Evolutionary conservation across 1,140 invertebrate species (phyloP), one percentile per base, ranked within the genome.

Genomic region (Pogonomyrmex californicus): DNA sequence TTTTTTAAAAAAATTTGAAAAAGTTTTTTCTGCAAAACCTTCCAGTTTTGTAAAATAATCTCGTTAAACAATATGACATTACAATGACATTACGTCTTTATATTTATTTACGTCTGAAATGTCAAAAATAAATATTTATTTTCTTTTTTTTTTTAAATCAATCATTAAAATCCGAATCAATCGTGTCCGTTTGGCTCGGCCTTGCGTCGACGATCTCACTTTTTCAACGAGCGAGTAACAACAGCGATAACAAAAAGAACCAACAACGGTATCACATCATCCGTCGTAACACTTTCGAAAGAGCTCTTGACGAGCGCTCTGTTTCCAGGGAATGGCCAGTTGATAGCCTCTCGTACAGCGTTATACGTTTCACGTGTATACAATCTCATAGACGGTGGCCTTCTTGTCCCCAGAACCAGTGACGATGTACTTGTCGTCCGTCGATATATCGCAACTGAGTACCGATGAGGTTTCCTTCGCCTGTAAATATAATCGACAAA

Each of bases 361-460:
- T 12, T 6, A 41, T 49, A 68, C 65, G 41, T 68, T 41, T 68
- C 65, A 68, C 49, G 49, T 23, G 96, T 99, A 99, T 92, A 99
- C 98, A 88, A 99, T 99, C 97, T 99, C 99, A 95, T 99, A 99
- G 75, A 99, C 97, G 82, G 99, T 99, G 76, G 99, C 99, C 95
- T 99, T 99, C 96, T 99, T 99, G 95, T 99, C 99, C 60, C 99
- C 99, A 9, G 99, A 99, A 77, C 99, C 99, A 63, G 99, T 99
- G 79, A 99, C 99, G 93, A 99, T 99, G 96, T 98, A 99, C 95
- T 99, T 99, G 96, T 99, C 99, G 95, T 99, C 99, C 33, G 98
- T 97, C 81, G 99, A 99, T 95, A 99, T 99, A 97, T 99, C 99
- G 96, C 99, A 99, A 96, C 99, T 99, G 86, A 99, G 96, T 90